These are phyloP conservation scores for Popillia japonica DNA, from an alignment of 1,140 invertebrate genomes.

Conservation along the genomic window DNA sequence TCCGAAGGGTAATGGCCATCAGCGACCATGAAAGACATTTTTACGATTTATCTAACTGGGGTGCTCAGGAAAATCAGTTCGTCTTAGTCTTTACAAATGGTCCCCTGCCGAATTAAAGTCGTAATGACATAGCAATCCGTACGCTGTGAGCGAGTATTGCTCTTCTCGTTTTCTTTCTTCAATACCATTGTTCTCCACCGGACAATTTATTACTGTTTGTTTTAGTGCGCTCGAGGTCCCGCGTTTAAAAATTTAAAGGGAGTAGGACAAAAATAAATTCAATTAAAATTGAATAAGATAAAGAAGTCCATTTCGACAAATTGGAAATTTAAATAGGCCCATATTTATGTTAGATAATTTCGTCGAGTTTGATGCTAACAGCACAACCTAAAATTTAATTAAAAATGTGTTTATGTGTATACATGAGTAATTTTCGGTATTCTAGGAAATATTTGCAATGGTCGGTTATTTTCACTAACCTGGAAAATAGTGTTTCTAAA, in stretches of 20 bases:
- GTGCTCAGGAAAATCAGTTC: conserved; percentile 23
- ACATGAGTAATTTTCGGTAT: too few relatives aligned
- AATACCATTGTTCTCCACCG: not conserved
- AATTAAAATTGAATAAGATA: conserved; percentile 5
- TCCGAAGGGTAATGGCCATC: conserved; percentile 21
- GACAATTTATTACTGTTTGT: conserved; percentile 32
- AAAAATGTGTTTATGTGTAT: too few relatives aligned
- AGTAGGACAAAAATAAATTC: not conserved
- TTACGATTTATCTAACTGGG: conserved; percentile 34
- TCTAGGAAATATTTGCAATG: too few relatives aligned
- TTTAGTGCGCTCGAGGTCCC: not conserved
- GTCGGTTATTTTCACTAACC: too few relatives aligned
- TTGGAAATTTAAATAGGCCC: not conserved
- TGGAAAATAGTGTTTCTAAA: too few relatives aligned
- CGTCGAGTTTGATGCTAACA: too few relatives aligned
- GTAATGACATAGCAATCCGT: conserved; percentile 27
- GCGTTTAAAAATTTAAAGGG: not conserved
- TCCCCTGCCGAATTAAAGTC: conserved; percentile 4
- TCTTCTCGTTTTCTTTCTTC: not conserved
- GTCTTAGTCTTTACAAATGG: not conserved
- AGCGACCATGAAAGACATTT: not conserved
- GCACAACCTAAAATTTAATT: too few relatives aligned
- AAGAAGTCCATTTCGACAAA: not conserved
- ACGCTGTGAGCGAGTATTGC: not conserved
- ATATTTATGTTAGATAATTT: not conserved